Evolutionary conservation across 2,888 invertebrate species (phyloP).

Genomic region (Polymixis flavicincta): DNA sequence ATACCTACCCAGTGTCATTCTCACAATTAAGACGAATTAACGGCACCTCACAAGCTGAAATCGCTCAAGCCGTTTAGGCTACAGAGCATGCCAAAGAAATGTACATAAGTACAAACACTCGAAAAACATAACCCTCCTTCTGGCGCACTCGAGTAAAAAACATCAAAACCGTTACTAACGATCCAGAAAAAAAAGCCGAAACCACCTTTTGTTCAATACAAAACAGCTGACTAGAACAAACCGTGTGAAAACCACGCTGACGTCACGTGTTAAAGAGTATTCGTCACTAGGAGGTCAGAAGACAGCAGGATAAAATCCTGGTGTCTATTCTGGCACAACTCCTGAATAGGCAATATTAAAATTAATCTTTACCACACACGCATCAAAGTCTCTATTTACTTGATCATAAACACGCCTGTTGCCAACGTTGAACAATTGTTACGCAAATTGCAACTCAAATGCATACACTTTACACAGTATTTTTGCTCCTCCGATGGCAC

Average conservation of each 20-base stretch:
- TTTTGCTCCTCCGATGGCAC: slow-evolving; percentile 19
- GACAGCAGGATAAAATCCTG: slow-evolving; percentile 61
- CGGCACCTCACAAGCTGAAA: no score
- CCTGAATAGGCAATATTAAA: slow-evolving; percentile 30
- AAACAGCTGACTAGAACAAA: slow-evolving; percentile 28
- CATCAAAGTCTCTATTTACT: slow-evolving; percentile 37
- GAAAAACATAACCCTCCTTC: no score
- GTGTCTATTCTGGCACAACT: slow-evolving; percentile 2
- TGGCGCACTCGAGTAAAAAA: no score
- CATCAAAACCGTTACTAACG: slow-evolving; percentile 23
- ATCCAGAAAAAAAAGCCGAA: slow-evolving; percentile 3
- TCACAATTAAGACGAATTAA: no score
- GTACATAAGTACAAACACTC: no score
- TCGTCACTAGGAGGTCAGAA: slow-evolving; percentile 79
- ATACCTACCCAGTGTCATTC: no score
- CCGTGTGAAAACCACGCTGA: slow-evolving; percentile 72
- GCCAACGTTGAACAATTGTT: not conserved
- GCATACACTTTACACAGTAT: slow-evolving; percentile 11
- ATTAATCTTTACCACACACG: slow-evolving; percentile 7
- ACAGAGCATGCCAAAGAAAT: no score
- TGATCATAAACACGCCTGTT: slow-evolving; percentile 18
- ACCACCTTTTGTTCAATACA: slow-evolving; percentile 20
- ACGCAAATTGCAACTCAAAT: slow-evolving; percentile 46
- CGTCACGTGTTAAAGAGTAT: slow-evolving; percentile 87
- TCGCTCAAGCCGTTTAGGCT: no score